A percentile compares a stretch with the other conserved stretches of the same genome.
Evolutionary conservation across 2,888 invertebrate species (phyloP).

Genomic region (Calameuta filiformis): DNA sequence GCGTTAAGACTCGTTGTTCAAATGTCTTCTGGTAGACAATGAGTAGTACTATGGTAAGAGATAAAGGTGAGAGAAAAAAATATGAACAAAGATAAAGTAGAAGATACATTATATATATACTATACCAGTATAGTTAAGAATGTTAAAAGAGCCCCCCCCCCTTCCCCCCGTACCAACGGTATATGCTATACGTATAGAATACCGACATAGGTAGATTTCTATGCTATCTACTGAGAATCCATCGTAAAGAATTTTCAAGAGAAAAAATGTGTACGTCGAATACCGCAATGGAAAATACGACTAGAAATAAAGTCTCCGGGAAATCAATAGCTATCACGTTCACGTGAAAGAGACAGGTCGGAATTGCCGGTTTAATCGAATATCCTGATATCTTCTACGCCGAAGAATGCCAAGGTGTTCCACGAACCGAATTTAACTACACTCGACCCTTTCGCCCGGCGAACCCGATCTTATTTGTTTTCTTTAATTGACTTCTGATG

Average conservation of each 20-base stretch:
- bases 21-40: slow-evolving; percentile 18
- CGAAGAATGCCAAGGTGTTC: slow-evolving; percentile 17
- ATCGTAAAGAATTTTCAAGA: neutral
- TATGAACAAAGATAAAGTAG: neutral
- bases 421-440: slow-evolving; percentile 20
- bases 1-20: slow-evolving; percentile 27
- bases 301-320: neutral
- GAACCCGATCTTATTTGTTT: slow-evolving; percentile 18
- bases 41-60: slow-evolving; percentile 16
- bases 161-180: neutral
- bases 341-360: neutral
- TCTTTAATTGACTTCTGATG: slow-evolving; percentile 22
- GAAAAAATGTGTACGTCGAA: neutral
- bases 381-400: slow-evolving; percentile 10
- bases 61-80: neutral
- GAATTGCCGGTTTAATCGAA: slow-evolving; percentile 20
- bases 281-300: neutral
- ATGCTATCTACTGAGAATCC: neutral
- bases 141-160: neutral
- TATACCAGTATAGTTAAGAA: neutral
- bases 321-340: neutral
- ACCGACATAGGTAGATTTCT: neutral
- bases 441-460: slow-evolving; percentile 4
- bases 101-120: neutral
- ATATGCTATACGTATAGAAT: neutral